These are phyloP conservation scores for Albula glossodonta DNA, from an alignment of 2,113 vertebrate genomes.

Conservation along the genomic window DNA sequence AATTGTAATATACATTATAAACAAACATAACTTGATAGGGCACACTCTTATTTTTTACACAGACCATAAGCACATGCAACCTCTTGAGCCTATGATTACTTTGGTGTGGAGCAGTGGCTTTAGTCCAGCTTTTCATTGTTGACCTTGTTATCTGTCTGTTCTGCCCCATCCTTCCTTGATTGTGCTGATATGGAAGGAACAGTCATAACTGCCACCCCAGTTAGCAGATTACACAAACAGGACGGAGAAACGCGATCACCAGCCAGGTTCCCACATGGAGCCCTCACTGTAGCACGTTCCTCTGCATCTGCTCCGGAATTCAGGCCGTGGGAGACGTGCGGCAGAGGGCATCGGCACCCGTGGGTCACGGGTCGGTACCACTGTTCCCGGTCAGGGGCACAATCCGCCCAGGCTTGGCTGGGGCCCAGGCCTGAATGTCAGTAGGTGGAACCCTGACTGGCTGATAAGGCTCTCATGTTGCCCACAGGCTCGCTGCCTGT, in stretches of 20 bases:
- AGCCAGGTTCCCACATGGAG: background rate
- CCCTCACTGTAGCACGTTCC: background rate
- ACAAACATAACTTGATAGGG: too few species aligned
- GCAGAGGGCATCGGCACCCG: background rate
- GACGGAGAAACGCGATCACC: background rate
- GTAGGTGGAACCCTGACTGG: background rate
- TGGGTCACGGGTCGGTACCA: background rate
- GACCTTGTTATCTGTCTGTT: background rate
- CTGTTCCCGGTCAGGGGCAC: background rate
- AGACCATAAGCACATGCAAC: background rate
- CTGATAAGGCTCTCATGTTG: conserved; percentile 5
- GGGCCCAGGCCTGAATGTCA: background rate
- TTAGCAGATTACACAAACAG: background rate
- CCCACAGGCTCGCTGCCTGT: background rate
- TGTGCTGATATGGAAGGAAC: background rate
- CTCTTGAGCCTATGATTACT: background rate
- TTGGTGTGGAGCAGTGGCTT: background rate
- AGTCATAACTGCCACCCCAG: background rate
- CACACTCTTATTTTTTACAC: too few species aligned
- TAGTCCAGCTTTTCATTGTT: too few species aligned
- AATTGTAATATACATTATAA: too few species aligned
- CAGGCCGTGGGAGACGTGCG: background rate
- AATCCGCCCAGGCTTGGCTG: background rate
- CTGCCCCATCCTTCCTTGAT: background rate
- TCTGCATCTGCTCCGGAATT: background rate